Conservation (phyloP, 2,797 vertebrate species). For the Microcaecilia unicolor region DNA sequence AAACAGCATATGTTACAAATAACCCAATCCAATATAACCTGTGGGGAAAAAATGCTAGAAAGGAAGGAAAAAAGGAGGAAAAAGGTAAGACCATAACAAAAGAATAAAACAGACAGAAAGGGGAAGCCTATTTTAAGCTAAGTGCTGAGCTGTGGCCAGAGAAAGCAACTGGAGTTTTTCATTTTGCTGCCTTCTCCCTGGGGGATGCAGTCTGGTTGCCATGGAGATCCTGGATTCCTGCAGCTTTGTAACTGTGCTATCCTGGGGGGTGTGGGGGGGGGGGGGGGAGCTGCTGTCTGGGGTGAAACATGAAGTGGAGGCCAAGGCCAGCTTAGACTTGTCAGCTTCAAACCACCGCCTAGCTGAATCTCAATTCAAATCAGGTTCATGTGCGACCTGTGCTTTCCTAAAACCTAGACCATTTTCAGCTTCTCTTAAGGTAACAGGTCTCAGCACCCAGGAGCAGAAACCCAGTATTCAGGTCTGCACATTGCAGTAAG, state of each 20-base stretch:
- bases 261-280: constrained; percentile 57
- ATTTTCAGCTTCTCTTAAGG: too few species aligned
- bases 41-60: neutral
- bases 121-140: constrained; percentile 72
- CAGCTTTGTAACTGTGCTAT: constrained; percentile 74
- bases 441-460: too few species aligned
- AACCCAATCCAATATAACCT: too few species aligned
- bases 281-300: too few species aligned
- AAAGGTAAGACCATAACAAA: constrained; percentile 20
- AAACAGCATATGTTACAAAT: too few species aligned
- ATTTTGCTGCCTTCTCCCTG: constrained; percentile 76
- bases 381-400: constrained; percentile 29
- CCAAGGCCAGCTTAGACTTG: constrained; percentile 55
- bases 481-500: too few species aligned
- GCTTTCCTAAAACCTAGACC: neutral
- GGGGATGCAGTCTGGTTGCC: constrained; percentile 87
- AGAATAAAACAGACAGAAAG: constrained; percentile 30
- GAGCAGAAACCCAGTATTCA: too few species aligned
- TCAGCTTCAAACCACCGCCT: constrained; percentile 20
- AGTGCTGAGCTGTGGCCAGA: constrained; percentile 63
- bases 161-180: constrained; percentile 82
- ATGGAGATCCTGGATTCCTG: constrained; percentile 92
- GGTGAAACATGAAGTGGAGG: constrained; percentile 58
- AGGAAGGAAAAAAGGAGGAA: constrained; percentile 35
- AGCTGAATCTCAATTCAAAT: constrained; percentile 31